phyloP scores from a whole-genome alignment of 2,797 vertebrate genomes.

The Pipistrellus pygmaeus region DNA sequence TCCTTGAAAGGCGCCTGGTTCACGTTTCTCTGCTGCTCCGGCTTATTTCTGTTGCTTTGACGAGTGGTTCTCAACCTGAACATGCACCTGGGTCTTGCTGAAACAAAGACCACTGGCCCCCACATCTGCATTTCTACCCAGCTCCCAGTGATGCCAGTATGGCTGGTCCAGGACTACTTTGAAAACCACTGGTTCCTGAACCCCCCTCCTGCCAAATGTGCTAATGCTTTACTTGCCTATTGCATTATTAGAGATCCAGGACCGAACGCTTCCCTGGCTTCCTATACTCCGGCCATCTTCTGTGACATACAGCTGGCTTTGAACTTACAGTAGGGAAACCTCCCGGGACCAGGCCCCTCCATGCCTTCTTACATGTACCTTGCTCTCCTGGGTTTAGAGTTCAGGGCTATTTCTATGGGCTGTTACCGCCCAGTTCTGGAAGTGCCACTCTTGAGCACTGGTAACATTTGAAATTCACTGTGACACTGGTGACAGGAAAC shows the following conservation, averaged over 20 bases:
- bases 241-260: neutral
- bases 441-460: slow-evolving; percentile 23
- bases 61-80: neutral
- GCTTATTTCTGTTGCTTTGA: slow-evolving; percentile 7
- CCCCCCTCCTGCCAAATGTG: neutral
- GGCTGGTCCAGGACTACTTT: neutral
- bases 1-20: neutral
- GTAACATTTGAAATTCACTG: slow-evolving; percentile 13
- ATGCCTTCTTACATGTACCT: neutral
- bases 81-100: neutral
- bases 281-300: neutral
- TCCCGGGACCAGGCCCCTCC: neutral
- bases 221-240: neutral
- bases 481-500: slow-evolving; percentile 11
- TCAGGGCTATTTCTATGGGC: neutral
- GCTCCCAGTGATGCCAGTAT: neutral
- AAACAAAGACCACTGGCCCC: neutral
- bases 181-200: neutral
- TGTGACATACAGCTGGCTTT: neutral
- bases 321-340: neutral
- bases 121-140: neutral
- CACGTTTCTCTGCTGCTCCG: neutral
- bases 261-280: neutral
- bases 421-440: neutral
- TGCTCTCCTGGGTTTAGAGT: neutral